phyloP scores from a whole-genome alignment of 2,113 vertebrate species.

The Bos taurus region ARS-UCD2.0 NC_037349.1:17259001-17259500 shows the following conservation, averaged over 20 bases:
- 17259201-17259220: background rate
- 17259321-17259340: background rate
- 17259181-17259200: background rate
- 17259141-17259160: background rate
- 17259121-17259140: background rate
- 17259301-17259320: background rate
- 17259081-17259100: background rate
- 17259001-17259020: background rate
- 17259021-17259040: background rate
- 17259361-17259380: background rate
- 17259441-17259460: background rate
- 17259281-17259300: background rate
- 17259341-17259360: background rate
- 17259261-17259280: background rate
- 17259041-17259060: background rate
- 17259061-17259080: background rate
- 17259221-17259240: background rate
- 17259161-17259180: background rate
- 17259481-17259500: background rate
- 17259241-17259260: background rate
- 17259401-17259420: background rate
- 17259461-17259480: background rate
- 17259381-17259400: background rate
- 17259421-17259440: background rate
- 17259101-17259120: background rate